Percentiles rank a stretch among this genome's conserved stretches.
Evolutionary conservation across 2,888 invertebrate genomes (phyloP).

Genomic region (Cheiracanthium punctorium): DNA sequence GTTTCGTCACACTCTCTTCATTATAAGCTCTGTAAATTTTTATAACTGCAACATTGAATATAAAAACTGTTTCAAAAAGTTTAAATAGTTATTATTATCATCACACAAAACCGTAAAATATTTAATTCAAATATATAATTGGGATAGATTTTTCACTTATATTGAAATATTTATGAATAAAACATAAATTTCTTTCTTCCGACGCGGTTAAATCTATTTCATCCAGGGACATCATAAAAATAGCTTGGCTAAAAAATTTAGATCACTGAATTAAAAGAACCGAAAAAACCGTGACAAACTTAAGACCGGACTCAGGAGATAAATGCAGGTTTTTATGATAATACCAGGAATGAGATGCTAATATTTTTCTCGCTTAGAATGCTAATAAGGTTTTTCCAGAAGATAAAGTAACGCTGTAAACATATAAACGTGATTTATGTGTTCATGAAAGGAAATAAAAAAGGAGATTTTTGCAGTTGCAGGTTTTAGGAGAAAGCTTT

Average conservation of each 20-base stretch:
- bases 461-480: no score
- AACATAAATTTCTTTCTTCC: background rate
- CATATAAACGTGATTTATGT: background rate
- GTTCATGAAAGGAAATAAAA: background rate
- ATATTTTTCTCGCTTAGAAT: background rate
- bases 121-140: no score
- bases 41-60: no score
- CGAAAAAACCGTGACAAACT: no score
- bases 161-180: background rate
- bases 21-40: no score
- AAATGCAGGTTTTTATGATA: background rate
- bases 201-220: background rate
- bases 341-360: background rate
- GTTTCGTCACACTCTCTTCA: no score
- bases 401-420: constrained; percentile 1
- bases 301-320: background rate
- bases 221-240: background rate
- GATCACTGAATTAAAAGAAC: background rate
- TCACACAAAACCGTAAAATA: no score
- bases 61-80: no score
- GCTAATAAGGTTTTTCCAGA: background rate
- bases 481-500: no score
- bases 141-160: no score
- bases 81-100: no score
- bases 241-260: background rate